Conservation (phyloP, 1,140 invertebrate species). For the Pseudomyrmex pallidus region DNA sequence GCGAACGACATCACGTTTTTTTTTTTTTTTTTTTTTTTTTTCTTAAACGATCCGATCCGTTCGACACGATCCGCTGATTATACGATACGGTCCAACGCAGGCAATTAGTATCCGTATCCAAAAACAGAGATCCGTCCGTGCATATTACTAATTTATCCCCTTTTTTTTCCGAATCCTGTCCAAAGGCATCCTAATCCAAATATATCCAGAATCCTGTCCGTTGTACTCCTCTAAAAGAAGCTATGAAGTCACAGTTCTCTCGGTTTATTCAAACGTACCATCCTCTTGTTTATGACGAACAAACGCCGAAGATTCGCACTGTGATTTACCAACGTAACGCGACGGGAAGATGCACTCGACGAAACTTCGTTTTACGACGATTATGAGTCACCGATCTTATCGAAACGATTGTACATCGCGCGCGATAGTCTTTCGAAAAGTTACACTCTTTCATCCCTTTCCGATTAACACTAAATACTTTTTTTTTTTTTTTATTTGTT, state of each 20-base stretch:
- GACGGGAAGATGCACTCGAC: conserved; percentile 59
- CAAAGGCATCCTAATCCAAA: conserved; percentile 67
- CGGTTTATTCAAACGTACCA: conserved; percentile 60
- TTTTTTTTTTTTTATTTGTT: no score
- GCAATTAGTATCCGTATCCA: conserved; percentile 78
- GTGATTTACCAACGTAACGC: conserved; percentile 42
- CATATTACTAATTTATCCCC: conserved; percentile 69
- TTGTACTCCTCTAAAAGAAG: conserved; percentile 61
- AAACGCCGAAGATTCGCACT: conserved; percentile 55
- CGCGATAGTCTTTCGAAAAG: no score
- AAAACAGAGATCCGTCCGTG: conserved; percentile 73
- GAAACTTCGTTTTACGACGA: neutral
- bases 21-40: no score
- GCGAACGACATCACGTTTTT: conserved; percentile 65
- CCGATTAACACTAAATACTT: no score
- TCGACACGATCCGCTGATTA: conserved; percentile 72
- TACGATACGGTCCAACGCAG: conserved; percentile 45
- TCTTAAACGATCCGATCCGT: conserved; percentile 67
- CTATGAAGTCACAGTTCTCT: conserved; percentile 58
- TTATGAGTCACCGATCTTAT: no score
- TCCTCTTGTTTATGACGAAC: conserved; percentile 66
- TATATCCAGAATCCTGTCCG: conserved; percentile 72
- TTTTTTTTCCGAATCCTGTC: conserved; percentile 52
- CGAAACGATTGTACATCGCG: no score
- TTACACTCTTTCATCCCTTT: no score